A percentile compares a stretch with the other conserved stretches of the same genome.
Evolutionary conservation across 2,797 vertebrate genomes (phyloP).

Genomic region (Pachyuromys duprasi): DNA sequence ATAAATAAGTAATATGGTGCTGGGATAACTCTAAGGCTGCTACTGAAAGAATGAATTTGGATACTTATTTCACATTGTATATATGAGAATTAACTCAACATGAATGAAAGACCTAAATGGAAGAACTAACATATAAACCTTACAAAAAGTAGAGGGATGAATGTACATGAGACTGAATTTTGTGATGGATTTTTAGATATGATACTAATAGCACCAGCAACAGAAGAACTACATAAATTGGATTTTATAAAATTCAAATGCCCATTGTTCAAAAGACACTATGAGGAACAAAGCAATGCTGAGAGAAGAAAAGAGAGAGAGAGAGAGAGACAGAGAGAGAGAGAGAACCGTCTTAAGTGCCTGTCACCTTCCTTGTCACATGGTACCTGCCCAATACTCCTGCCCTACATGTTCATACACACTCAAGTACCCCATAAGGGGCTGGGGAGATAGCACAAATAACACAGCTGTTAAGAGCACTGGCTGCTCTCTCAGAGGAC

Average conservation of each 20-base stretch:
- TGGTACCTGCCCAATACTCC: background rate
- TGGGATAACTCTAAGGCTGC: background rate
- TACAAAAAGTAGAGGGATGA: background rate
- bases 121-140: background rate
- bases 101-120: background rate
- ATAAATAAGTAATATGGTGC: background rate
- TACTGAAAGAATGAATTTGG: background rate
- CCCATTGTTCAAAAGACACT: background rate
- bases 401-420: background rate
- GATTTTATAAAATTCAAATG: constrained; percentile 9
- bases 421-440: background rate
- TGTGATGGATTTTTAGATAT: background rate
- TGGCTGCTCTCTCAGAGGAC: too few relatives aligned
- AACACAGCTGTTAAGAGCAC: too few relatives aligned
- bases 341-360: too few relatives aligned
- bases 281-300: background rate
- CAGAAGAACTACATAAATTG: background rate
- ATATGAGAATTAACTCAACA: background rate
- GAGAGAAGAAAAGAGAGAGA: background rate
- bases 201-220: background rate
- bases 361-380: background rate
- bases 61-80: background rate
- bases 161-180: background rate
- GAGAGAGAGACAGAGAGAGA: too few relatives aligned
- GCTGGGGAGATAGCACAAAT: too few relatives aligned